These are phyloP conservation scores for Eubasilissa regina DNA, from an alignment of 1,140 invertebrate genomes.

Conservation along the genomic window DNA sequence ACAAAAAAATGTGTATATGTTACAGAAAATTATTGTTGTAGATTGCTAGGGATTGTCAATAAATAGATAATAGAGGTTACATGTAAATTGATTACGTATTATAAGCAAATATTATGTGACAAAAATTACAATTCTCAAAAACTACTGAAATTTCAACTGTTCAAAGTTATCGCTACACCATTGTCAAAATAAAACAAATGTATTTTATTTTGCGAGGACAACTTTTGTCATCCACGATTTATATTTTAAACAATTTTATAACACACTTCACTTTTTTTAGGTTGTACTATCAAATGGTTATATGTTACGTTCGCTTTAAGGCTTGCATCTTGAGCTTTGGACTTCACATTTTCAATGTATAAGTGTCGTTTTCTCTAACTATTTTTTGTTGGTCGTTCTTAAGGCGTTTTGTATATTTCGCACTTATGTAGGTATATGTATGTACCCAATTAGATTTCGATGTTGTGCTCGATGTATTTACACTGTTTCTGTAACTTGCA, in stretches of 20 bases:
- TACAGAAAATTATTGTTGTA: constrained; percentile 59
- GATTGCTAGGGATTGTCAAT: constrained; percentile 58
- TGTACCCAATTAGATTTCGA: constrained; percentile 22
- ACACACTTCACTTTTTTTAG: neutral
- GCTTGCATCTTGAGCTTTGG: constrained; percentile 50
- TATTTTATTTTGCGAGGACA: no score
- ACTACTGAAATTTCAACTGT: no score
- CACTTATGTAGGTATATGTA: neutral
- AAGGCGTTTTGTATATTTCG: constrained; percentile 33
- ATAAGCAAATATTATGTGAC: constrained; percentile 8
- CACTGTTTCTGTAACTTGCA: constrained; percentile 25
- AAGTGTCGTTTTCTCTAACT: constrained; percentile 61
- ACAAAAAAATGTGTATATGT: constrained; percentile 59
- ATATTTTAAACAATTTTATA: no score
- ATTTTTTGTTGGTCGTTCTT: constrained; percentile 43
- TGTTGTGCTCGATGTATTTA: constrained; percentile 44
- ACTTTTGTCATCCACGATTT: no score
- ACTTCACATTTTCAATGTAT: constrained; percentile 56
- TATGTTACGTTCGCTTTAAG: constrained; percentile 43
- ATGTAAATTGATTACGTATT: constrained; percentile 40
- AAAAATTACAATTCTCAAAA: neutral
- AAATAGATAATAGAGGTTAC: constrained; percentile 54
- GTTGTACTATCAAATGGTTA: neutral
- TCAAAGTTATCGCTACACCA: no score
- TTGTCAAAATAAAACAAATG: no score